Evolutionary conservation across 2,113 vertebrate species (phyloP).

Genomic region (Phrynosoma blainvillii): DNA sequence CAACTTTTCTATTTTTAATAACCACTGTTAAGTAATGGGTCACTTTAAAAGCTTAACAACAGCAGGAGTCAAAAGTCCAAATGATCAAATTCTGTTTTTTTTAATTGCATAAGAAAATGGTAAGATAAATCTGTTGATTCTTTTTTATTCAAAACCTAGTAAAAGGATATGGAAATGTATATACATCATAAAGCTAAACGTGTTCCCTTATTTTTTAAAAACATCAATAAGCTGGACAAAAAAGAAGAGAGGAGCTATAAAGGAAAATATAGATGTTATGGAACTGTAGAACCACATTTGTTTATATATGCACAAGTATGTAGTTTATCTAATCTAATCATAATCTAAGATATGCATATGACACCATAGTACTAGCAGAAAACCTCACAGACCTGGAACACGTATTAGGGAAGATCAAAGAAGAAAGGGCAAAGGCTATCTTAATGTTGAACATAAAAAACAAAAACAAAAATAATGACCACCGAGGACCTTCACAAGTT

Average conservation of each 20-base stretch:
- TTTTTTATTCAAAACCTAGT: conserved; percentile 44
- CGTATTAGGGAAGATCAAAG: no score
- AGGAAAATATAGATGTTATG: conserved; percentile 64
- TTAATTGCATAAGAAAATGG: neutral
- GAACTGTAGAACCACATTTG: conserved; percentile 47
- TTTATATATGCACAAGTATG: no score
- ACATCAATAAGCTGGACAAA: conserved; percentile 48
- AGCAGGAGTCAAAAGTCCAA: neutral
- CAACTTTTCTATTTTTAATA: conserved; percentile 22
- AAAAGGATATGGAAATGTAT: conserved; percentile 51
- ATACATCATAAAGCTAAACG: conserved; percentile 67
- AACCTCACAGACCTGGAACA: no score
- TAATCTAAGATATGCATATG: no score
- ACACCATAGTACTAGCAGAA: no score
- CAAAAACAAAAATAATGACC: no score
- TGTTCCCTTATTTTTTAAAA: conserved; percentile 51
- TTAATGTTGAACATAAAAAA: no score
- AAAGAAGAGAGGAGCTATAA: conserved; percentile 57
- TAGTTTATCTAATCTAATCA: no score
- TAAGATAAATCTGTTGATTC: conserved; percentile 31
- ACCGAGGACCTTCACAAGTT: no score
- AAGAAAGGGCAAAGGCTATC: no score
- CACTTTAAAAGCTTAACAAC: conserved; percentile 14
- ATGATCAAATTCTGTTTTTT: neutral
- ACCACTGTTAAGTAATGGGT: neutral